Evolutionary conservation across 2,113 vertebrate species (phyloP).

Genomic region (Lepus americanus): DNA sequence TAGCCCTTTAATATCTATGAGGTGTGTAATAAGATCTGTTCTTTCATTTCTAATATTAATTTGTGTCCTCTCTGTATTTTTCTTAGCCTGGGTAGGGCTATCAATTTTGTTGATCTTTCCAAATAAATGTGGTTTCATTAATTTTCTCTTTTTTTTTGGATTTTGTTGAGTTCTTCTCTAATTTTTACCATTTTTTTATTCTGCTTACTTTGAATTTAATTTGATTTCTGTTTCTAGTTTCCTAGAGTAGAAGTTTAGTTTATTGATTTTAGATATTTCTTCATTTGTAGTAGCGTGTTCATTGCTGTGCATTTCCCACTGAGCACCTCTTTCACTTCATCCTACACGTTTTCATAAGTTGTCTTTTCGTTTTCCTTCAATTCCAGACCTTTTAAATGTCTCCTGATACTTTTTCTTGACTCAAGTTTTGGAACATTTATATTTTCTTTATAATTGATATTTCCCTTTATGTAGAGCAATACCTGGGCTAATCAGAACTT

Average conservation of each 20-base stretch:
- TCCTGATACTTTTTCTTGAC: not conserved
- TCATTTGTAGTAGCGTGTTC: not conserved
- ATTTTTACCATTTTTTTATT: slow-evolving; percentile 21
- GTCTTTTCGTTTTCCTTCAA: slow-evolving; percentile 23
- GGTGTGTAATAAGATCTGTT: not conserved
- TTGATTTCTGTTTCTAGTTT: not conserved
- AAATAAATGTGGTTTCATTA: not conserved
- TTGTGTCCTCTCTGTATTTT: not conserved
- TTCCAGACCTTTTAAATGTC: slow-evolving; percentile 27
- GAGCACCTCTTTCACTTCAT: not conserved
- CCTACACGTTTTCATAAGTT: not conserved
- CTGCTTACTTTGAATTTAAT: slow-evolving; percentile 35
- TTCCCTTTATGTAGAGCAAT: slow-evolving; percentile 13
- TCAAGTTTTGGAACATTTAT: not conserved
- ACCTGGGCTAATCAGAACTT: not conserved
- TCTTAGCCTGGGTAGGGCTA: not conserved
- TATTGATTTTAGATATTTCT: not conserved
- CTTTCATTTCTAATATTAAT: slow-evolving; percentile 33
- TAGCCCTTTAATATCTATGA: not conserved
- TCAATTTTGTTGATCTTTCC: not conserved
- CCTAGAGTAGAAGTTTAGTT: not conserved
- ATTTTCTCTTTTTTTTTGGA: slow-evolving; percentile 9
- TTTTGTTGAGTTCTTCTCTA: slow-evolving; percentile 29
- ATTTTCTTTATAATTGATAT: not conserved
- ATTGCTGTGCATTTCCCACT: not conserved